Evolutionary conservation across 2,888 invertebrate species (phyloP).

Genomic region (Epinotia brunnichana): DNA sequence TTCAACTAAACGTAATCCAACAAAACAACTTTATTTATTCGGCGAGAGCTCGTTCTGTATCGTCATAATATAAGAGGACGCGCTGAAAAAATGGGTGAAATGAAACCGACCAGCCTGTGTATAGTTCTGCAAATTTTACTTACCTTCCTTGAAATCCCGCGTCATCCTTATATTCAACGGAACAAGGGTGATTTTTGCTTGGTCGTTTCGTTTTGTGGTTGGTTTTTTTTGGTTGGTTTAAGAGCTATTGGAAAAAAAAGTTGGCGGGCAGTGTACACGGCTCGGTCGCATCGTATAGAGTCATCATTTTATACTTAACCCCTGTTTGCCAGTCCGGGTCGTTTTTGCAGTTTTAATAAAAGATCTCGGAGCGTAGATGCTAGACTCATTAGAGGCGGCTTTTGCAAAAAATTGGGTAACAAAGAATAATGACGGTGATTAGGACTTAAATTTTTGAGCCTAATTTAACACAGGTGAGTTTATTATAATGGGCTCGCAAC

Average conservation of each 20-base stretch:
- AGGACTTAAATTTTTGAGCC: neutral
- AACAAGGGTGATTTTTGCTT: slow-evolving; percentile 7
- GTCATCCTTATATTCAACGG: accelerated
- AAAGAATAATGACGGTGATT: neutral
- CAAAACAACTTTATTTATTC: slow-evolving; percentile 39
- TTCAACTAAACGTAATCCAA: slow-evolving; percentile 29
- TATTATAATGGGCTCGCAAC: neutral
- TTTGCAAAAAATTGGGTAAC: slow-evolving; percentile 15
- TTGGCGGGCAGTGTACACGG: slow-evolving; percentile 36
- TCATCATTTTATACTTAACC: slow-evolving; percentile 62
- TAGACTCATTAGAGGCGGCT: slow-evolving; percentile 20
- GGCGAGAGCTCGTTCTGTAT: slow-evolving; percentile 25
- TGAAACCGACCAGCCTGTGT: slow-evolving; percentile 38
- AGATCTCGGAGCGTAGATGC: slow-evolving; percentile 45
- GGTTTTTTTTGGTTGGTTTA: neutral
- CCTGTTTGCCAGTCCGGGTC: slow-evolving; percentile 55
- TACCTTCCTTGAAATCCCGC: neutral
- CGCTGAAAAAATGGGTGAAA: slow-evolving; percentile 40
- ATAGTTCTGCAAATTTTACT: slow-evolving; percentile 25
- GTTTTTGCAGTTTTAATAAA: slow-evolving; percentile 68
- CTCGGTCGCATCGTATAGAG: slow-evolving; percentile 50
- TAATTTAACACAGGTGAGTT: neutral
- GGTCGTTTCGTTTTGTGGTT: neutral
- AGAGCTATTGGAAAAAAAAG: slow-evolving; percentile 41
- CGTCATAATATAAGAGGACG: slow-evolving; percentile 34